Evolutionary conservation across 2,113 vertebrate species (phyloP).

Genomic region (Lycaon pictus): DNA sequence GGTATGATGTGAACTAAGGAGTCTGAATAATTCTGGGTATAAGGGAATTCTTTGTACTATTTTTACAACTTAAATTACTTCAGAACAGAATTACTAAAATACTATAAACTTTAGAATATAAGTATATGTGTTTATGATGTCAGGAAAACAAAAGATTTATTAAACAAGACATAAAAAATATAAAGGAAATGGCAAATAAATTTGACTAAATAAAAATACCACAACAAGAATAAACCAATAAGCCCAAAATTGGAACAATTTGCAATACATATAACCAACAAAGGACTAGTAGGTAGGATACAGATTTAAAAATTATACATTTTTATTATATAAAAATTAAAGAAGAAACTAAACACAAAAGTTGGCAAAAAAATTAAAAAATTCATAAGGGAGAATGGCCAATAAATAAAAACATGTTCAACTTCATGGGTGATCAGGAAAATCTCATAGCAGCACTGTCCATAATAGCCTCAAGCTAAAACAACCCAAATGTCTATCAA

Average conservation of each 20-base stretch:
- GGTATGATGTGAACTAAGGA: neutral
- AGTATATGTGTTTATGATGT: neutral
- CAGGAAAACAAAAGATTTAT: neutral
- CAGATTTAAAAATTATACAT: neutral
- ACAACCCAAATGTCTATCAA: neutral
- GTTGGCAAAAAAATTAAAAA: neutral
- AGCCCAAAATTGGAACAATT: conserved; percentile 13
- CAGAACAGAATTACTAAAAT: conserved; percentile 43
- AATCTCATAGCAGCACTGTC: neutral
- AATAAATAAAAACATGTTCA: conserved; percentile 1
- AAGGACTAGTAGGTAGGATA: neutral
- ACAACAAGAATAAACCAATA: neutral
- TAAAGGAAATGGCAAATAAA: conserved; percentile 12
- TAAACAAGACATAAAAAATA: neutral
- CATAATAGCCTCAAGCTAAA: conserved; percentile 33
- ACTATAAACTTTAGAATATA: conserved; percentile 36
- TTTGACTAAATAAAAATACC: neutral
- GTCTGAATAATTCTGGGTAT: neutral
- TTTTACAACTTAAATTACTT: neutral
- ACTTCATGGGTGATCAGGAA: neutral
- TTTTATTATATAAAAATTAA: no score
- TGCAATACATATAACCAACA: neutral
- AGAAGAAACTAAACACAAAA: conserved; percentile 19
- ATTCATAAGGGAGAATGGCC: neutral
- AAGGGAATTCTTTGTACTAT: neutral